Conservation (phyloP, 2,113 vertebrate species). For the sheep (Ovis aries) region DNA sequence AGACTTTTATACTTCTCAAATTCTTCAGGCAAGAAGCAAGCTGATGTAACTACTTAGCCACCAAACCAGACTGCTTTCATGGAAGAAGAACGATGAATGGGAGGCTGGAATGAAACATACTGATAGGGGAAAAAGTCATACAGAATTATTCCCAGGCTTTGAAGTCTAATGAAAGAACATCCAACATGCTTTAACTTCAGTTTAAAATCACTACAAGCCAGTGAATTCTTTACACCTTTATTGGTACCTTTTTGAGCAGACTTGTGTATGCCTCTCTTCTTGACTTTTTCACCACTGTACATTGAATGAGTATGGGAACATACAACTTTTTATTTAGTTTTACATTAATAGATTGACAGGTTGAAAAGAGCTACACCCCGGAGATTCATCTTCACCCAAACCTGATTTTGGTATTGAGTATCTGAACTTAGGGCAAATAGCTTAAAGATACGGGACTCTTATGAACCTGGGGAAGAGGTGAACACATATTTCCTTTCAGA, state of each 20-base stretch:
- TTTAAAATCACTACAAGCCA: neutral
- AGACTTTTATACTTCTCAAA: neutral
- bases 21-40: neutral
- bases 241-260: neutral
- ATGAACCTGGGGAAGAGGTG: accelerated
- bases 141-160: neutral
- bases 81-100: neutral
- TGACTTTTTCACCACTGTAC: too few relatives aligned
- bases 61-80: neutral
- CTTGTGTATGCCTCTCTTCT: neutral
- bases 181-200: neutral
- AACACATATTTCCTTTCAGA: neutral
- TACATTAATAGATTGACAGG: neutral
- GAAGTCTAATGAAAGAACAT: neutral
- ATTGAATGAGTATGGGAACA: neutral
- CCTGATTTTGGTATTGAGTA: neutral
- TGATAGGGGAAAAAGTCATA: neutral
- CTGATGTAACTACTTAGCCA: too few relatives aligned
- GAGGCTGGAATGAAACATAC: neutral
- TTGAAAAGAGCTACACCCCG: neutral
- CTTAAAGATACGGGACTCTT: neutral
- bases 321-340: neutral
- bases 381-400: neutral
- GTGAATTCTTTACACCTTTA: neutral
- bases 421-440: neutral